Conservation (phyloP, 1,140 invertebrate genomes). For the Euglossa dilemma region DNA sequence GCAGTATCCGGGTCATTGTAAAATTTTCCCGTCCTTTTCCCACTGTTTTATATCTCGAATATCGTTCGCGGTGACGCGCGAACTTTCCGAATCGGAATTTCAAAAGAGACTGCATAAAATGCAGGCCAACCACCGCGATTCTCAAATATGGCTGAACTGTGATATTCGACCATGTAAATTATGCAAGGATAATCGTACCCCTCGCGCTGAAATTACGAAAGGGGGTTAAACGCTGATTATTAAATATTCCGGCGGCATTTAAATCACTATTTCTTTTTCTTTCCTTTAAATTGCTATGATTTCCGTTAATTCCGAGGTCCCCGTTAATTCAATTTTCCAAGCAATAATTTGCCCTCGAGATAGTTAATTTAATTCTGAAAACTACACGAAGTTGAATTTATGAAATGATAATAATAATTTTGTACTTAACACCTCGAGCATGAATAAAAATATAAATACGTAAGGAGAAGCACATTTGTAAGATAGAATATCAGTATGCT, state of each 20-base stretch:
- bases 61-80: not conserved
- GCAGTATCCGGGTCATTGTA: not conserved
- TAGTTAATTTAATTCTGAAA: too few relatives aligned
- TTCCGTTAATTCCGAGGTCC: too few relatives aligned
- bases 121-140: not conserved
- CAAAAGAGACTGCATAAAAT: constrained; percentile 17
- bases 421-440: too few relatives aligned
- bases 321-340: too few relatives aligned
- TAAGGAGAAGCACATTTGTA: too few relatives aligned
- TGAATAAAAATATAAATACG: too few relatives aligned
- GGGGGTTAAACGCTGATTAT: not conserved
- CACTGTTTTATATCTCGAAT: not conserved
- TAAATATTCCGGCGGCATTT: not conserved
- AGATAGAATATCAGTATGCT: too few relatives aligned
- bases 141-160: not conserved
- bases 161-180: not conserved
- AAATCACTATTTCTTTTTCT: too few relatives aligned
- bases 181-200: not conserved
- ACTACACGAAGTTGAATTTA: too few relatives aligned
- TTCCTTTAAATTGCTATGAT: too few relatives aligned
- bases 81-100: constrained; percentile 29
- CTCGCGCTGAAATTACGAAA: not conserved
- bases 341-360: too few relatives aligned
- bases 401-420: too few relatives aligned
- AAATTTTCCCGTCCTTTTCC: not conserved